Evolutionary conservation across 2,888 invertebrate genomes (phyloP).

Genomic region (Drosophila mimica): DNA sequence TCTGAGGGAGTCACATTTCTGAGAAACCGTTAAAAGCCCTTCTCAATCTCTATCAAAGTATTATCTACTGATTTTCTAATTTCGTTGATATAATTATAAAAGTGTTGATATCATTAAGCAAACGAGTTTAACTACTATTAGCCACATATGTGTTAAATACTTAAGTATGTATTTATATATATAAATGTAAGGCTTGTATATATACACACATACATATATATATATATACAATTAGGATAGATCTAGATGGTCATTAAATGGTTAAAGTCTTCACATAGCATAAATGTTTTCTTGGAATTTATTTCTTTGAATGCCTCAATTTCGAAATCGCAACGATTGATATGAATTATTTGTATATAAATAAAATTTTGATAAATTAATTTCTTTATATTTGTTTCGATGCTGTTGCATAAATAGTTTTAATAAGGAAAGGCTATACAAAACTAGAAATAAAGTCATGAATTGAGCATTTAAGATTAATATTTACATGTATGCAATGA

Average conservation of each 20-base stretch:
- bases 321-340: conserved; percentile 54
- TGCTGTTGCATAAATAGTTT: conserved; percentile 56
- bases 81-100: conserved; percentile 20
- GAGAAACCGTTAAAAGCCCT: conserved; percentile 48
- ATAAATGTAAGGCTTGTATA: conserved; percentile 59
- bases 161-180: conserved; percentile 47
- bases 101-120: conserved; percentile 34
- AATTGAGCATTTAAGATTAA: conserved; percentile 30
- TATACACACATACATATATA: conserved; percentile 34
- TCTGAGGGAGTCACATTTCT: conserved; percentile 82
- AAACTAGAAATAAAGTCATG: conserved; percentile 41
- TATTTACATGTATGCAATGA: conserved; percentile 23
- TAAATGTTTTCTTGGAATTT: conserved; percentile 53
- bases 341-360: conserved; percentile 40
- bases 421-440: conserved; percentile 36
- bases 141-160: conserved; percentile 54
- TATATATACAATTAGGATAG: conserved; percentile 6
- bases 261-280: conserved; percentile 46
- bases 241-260: conserved; percentile 17
- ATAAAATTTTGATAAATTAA: conserved; percentile 6
- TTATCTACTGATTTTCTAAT: conserved; percentile 71
- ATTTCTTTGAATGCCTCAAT: conserved; percentile 43
- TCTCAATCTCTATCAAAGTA: conserved; percentile 69
- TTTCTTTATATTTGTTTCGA: conserved; percentile 38
- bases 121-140: conserved; percentile 57